These are phyloP conservation scores for Himalopsyche japonica DNA, from an alignment of 2,888 invertebrate genomes.

Conservation along the genomic window DNA sequence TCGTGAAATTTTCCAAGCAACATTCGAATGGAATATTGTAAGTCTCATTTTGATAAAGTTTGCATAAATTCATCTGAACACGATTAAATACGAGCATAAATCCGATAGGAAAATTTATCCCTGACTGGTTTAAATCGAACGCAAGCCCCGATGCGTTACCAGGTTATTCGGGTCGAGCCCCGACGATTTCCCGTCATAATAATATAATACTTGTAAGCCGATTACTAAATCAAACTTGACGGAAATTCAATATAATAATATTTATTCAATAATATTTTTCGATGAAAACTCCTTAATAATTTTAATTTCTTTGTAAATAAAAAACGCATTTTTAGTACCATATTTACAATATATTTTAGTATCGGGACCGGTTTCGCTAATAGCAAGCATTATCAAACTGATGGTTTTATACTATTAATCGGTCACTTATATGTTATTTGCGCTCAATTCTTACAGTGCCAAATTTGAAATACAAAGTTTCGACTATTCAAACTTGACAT, in stretches of 20 bases:
- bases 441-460: no score
- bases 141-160: background rate
- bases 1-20: no score
- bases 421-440: no score
- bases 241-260: no score
- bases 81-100: conserved; percentile 17
- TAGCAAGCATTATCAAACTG: no score
- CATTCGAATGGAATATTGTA: background rate
- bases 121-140: conserved; percentile 13
- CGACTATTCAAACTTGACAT: no score
- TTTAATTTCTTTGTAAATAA: no score
- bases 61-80: background rate
- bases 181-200: background rate
- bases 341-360: no score
- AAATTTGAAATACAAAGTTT: no score
- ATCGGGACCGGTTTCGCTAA: no score
- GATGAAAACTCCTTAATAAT: background rate
- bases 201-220: background rate
- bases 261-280: background rate
- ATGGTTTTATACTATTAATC: no score
- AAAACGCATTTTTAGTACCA: no score
- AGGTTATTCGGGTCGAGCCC: background rate
- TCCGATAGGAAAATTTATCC: conserved; percentile 14
- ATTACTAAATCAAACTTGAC: background rate
- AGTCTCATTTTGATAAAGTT: background rate